Evolutionary conservation across 1,140 invertebrate genomes (phyloP).

Genomic region (Trinorchestia longiramus): DNA sequence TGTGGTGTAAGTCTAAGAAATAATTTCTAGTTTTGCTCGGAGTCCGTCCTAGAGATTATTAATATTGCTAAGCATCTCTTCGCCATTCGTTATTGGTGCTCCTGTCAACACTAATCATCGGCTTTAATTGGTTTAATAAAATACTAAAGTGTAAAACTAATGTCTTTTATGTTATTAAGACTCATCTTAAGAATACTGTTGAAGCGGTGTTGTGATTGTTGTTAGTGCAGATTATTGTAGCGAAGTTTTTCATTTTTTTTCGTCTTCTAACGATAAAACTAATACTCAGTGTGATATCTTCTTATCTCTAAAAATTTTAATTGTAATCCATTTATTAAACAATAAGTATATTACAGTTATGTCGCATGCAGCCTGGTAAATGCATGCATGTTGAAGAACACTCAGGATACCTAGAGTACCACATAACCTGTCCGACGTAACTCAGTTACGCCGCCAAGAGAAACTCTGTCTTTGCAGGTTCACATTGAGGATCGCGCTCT

Average conservation of each 20-base stretch:
- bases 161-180: background rate
- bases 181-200: background rate
- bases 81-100: background rate
- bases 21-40: background rate
- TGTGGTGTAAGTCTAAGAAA: background rate
- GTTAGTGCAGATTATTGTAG: background rate
- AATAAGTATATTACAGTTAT: too few species aligned
- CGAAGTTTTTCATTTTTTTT: background rate
- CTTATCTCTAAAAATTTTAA: background rate
- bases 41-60: background rate
- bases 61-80: background rate
- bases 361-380: too few species aligned
- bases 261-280: background rate
- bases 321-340: background rate
- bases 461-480: too few species aligned
- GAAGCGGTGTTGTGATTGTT: background rate
- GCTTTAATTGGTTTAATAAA: conserved; percentile 2
- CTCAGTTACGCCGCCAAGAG: too few species aligned
- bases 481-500: too few species aligned
- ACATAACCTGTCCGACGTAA: too few species aligned
- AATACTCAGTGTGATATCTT: background rate
- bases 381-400: too few species aligned
- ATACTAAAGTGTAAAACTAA: background rate
- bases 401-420: too few species aligned
- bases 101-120: background rate